These are phyloP conservation scores for Heliangelus exortis DNA, from an alignment of 2,797 vertebrate genomes.

Conservation along the genomic window DNA sequence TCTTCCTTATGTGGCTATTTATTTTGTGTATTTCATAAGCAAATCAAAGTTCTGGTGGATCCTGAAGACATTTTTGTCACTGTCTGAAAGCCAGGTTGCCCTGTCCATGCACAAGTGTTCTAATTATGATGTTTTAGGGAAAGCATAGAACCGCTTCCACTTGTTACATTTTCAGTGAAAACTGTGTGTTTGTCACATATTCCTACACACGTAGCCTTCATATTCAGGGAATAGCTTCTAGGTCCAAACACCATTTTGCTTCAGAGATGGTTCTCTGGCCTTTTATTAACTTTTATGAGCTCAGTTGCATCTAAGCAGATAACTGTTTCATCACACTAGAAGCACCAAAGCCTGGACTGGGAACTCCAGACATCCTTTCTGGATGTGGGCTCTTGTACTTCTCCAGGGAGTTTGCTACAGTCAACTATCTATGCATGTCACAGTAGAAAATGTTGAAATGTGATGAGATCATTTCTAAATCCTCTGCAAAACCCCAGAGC, in stretches of 20 bases:
- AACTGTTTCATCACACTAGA: background rate
- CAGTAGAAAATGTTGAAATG: background rate
- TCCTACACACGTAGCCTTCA: background rate
- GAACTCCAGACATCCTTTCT: background rate
- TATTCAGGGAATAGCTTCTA: background rate
- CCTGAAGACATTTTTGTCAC: background rate
- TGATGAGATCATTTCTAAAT: background rate
- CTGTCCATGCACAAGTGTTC: fast-evolving
- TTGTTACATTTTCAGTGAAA: background rate
- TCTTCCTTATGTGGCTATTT: background rate
- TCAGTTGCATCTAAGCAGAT: background rate
- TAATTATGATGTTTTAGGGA: background rate
- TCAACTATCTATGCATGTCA: background rate
- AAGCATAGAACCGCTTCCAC: background rate
- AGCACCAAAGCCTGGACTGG: background rate
- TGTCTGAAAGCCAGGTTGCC: background rate
- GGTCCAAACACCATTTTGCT: background rate
- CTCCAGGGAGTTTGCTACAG: background rate
- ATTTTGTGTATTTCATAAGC: background rate
- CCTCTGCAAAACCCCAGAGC: background rate
- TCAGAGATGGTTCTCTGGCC: background rate
- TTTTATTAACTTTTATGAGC: background rate
- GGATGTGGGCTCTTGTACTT: background rate
- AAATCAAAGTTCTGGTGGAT: background rate
- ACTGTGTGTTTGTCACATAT: background rate